phyloP scores from a whole-genome alignment of 2,113 vertebrate genomes.

The Planiliza haematocheilus region DNA sequence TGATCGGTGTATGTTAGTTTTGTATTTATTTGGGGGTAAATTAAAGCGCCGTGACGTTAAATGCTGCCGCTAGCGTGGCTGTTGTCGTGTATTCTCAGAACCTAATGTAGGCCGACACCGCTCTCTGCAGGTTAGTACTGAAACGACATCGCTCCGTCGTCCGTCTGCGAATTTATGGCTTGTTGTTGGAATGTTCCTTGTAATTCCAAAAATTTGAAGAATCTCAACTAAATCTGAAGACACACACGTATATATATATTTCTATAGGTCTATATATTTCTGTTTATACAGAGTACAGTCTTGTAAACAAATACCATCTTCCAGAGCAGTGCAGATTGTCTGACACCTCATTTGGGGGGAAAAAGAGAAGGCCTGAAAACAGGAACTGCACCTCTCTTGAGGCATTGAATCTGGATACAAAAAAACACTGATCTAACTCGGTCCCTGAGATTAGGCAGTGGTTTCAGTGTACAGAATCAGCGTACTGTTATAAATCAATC shows the following conservation, averaged over 20 bases:
- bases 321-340: conserved; percentile 70
- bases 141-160: conserved; percentile 25
- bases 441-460: conserved; percentile 85
- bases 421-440: conserved; percentile 80
- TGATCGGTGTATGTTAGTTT: too few species aligned
- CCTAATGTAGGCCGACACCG: conserved; percentile 43
- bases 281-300: conserved; percentile 42
- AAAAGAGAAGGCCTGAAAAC: conserved; percentile 41
- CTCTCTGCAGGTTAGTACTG: conserved; percentile 20
- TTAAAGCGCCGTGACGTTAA: not conserved
- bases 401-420: conserved; percentile 67
- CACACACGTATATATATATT: conserved; percentile 29
- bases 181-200: conserved; percentile 74
- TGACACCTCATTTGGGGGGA: conserved; percentile 49
- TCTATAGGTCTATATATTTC: not conserved
- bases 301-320: conserved; percentile 77
- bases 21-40: conserved; percentile 11
- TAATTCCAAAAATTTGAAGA: conserved; percentile 51
- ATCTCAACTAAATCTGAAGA: conserved; percentile 44
- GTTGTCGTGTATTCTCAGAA: conserved; percentile 23
- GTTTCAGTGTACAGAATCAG: conserved; percentile 71
- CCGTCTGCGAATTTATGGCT: conserved; percentile 68
- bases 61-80: conserved; percentile 19
- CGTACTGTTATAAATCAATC: conserved; percentile 57
- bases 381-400: conserved; percentile 59